Evolutionary conservation across 2,113 vertebrate species (phyloP), one percentile per base, ranked within the genome.

Genomic region (Thinocorus orbignyianus): DNA sequence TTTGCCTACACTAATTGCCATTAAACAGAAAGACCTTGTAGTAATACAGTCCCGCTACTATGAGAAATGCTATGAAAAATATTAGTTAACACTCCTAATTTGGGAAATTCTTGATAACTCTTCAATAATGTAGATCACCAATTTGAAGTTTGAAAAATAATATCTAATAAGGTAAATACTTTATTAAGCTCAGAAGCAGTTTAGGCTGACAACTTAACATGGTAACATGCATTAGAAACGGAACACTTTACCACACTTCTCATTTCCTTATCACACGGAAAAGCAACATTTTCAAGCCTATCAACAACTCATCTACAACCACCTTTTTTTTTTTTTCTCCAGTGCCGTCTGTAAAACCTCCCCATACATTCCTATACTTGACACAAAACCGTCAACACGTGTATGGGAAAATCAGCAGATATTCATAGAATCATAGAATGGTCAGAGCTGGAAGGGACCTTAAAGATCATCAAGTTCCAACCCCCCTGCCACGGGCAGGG

Each of bases 281-380:
- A 96, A 96, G 60, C 82, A 41, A 62, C 61, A 95, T 88, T 97
- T 96, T 93, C 84, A 88, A 96, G 91, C 72, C 54, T 64, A 95
- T 95, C 93, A 97, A 91, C 72, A 96, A 72, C 49, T 95, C 64
- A 51, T 90, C 88, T 94, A 86, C 91, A 95, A 92, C 6, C 33
- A 57, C 30, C 49, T 48, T 80, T 46, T 94, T 89, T 93, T n/a
- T 46, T 46, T 46, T 20, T 77, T n/a, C 61, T 64, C 62, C 57
- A 69, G 37, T 77, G 93, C 52, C 2, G 65, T 91, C 88, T 96
- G 90, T 93, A 78, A 84, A 93, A 71, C 64, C 78, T 81, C 94
- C 58, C 81, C 28, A 88, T 94, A 93, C 71, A 68, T 82, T 81
- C 81, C 85, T 86, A 44, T 24, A 71, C 58, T 71, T 79, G 91